Percentiles rank a stretch among this genome's conserved stretches.
Conservation (phyloP, 1,140 invertebrate genomes). For the Zaprionus capensis region DNA sequence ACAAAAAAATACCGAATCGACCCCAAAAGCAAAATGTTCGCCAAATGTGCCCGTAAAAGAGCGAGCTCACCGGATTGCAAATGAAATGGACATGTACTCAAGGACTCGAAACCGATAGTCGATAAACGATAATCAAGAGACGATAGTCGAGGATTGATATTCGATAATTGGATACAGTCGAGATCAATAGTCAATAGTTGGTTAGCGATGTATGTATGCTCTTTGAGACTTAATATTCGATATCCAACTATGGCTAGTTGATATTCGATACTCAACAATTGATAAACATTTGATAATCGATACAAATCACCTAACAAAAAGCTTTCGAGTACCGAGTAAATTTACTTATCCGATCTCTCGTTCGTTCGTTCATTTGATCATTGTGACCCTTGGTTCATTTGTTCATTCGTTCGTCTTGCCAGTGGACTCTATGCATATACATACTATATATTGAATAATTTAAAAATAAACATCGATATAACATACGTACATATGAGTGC, state of each 20-base stretch:
- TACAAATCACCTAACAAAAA: background rate
- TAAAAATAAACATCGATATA: background rate
- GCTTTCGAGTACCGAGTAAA: background rate
- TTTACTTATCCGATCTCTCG: background rate
- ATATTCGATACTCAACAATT: background rate
- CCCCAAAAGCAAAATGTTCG: conserved; percentile 27
- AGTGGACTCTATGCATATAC: conserved; percentile 22
- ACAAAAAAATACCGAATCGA: conserved; percentile 7
- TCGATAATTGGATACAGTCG: background rate
- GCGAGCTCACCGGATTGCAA: conserved; percentile 27
- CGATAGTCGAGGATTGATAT: background rate
- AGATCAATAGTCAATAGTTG: background rate
- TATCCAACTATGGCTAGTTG: background rate
- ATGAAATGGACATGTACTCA: conserved; percentile 13
- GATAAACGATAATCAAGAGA: conserved; percentile 5
- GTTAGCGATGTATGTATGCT: background rate
- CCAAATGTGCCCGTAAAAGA: conserved; percentile 43
- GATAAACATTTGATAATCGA: background rate
- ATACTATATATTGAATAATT: conserved; percentile 15
- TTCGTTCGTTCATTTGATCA: conserved; percentile 13
- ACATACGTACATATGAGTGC: background rate
- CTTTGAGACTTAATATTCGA: background rate
- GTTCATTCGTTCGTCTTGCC: conserved; percentile 15
- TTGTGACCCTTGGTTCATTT: conserved; percentile 1
- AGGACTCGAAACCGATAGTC: conserved; percentile 29